phyloP scores from a whole-genome alignment of 2,888 invertebrate genomes.

The Dioctria linearis region DNA sequence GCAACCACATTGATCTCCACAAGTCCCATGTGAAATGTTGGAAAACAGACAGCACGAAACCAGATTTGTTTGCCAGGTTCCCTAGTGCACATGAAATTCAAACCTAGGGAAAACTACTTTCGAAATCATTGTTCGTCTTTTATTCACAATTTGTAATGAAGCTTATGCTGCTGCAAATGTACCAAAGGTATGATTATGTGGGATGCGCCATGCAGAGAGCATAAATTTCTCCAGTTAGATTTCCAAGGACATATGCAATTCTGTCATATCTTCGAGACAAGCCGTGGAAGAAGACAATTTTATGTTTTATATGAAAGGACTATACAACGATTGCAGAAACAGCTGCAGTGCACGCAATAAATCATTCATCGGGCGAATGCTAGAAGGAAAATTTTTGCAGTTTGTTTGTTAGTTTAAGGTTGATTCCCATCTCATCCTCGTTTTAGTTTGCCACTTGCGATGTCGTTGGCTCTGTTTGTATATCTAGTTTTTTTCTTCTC shows the following conservation, averaged over 20 bases:
- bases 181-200: constrained; percentile 43
- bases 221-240: constrained; percentile 40
- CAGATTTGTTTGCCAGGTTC: background rate
- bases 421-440: constrained; percentile 47
- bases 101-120: constrained; percentile 6
- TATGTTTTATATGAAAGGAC: constrained; percentile 59
- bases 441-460: constrained; percentile 43
- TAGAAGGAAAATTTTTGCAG: constrained; percentile 47
- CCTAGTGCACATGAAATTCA: background rate
- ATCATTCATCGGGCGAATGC: constrained; percentile 61
- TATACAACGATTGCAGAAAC: constrained; percentile 60
- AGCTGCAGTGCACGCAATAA: constrained; percentile 62
- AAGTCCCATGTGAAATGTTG: background rate
- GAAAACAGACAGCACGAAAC: background rate
- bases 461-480: constrained; percentile 35
- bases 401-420: constrained; percentile 52
- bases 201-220: constrained; percentile 31
- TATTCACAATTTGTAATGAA: constrained; percentile 45
- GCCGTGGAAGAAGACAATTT: constrained; percentile 55
- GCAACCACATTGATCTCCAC: background rate
- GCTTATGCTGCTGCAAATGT: constrained; percentile 30
- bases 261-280: constrained; percentile 42
- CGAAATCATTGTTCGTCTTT: constrained; percentile 34
- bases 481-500: background rate
- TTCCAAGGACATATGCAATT: constrained; percentile 45